Percentiles rank a stretch among this genome's conserved stretches.
These are phyloP conservation scores for Drosophila neocordata DNA, from an alignment of 1,140 invertebrate genomes.

Conservation along the genomic window DNA sequence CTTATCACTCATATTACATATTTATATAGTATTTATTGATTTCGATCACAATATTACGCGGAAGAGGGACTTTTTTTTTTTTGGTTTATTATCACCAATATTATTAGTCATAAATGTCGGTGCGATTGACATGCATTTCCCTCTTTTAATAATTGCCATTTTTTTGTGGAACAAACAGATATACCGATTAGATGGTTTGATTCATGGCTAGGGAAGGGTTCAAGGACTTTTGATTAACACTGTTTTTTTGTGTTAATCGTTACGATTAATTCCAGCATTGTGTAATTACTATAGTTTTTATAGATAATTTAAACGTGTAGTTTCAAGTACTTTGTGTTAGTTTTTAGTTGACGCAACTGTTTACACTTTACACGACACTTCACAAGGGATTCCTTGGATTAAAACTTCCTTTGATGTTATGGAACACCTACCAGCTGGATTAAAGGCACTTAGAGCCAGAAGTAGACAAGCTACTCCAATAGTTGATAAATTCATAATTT, in stretches of 20 bases:
- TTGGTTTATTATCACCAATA: constrained; percentile 1
- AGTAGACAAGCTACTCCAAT: constrained; percentile 52
- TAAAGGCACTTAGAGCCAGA: constrained; percentile 46
- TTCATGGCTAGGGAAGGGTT: not conserved
- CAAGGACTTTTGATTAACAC: constrained; percentile 1
- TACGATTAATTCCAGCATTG: not conserved
- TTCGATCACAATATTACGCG: not conserved
- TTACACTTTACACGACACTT: not conserved
- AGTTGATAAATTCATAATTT: constrained; percentile 41
- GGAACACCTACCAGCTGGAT: constrained; percentile 59
- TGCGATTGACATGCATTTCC: not conserved
- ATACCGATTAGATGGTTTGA: not conserved
- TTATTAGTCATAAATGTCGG: constrained; percentile 3
- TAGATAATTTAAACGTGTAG: not conserved
- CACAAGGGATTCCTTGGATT: not conserved
- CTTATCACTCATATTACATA: not conserved
- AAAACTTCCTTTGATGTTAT: not conserved
- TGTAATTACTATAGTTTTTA: not conserved
- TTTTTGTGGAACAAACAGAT: not conserved
- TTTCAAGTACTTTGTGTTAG: not conserved
- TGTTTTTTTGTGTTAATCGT: not conserved
- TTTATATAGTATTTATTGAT: not conserved
- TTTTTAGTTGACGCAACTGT: not conserved
- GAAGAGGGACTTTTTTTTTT: not conserved
- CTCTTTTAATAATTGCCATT: not conserved